Conservation (phyloP, 2,888 invertebrate genomes). For the Aphodius sticticus region DNA sequence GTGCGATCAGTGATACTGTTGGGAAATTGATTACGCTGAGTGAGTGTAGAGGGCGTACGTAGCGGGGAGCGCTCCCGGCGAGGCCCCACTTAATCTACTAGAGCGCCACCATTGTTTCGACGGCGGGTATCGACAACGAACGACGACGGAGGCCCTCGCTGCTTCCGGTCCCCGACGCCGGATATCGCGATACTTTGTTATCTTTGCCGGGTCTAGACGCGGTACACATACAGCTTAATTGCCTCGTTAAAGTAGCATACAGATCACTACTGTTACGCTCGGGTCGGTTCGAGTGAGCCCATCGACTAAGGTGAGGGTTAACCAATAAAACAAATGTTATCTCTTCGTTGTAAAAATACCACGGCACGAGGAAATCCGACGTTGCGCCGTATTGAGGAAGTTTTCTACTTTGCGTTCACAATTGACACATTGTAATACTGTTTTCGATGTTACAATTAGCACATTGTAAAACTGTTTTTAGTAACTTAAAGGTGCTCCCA, state of each 20-base stretch:
- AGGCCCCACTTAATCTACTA: constrained; percentile 19
- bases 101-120: constrained; percentile 15
- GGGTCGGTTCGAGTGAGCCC: background rate
- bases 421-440: too few species aligned
- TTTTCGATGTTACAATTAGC: too few species aligned
- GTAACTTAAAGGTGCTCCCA: too few species aligned
- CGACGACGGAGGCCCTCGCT: background rate
- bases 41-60: constrained; percentile 6
- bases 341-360: background rate
- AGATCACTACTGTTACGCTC: background rate
- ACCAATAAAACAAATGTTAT: background rate
- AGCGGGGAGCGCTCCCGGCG: constrained; percentile 1
- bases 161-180: background rate
- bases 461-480: too few species aligned
- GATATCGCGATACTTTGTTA: constrained; percentile 24
- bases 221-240: constrained; percentile 21
- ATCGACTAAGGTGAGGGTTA: background rate
- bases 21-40: constrained; percentile 13
- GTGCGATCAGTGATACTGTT: background rate
- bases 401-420: too few species aligned
- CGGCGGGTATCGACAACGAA: constrained; percentile 5
- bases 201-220: constrained; percentile 17
- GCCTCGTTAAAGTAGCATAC: constrained; percentile 18
- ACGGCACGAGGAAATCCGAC: background rate
- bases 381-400: too few species aligned